A percentile compares a stretch with the other conserved stretches of the same genome.
These are phyloP conservation scores for Orius laevigatus DNA, from an alignment of 1,140 invertebrate genomes.

Conservation along the genomic window DNA sequence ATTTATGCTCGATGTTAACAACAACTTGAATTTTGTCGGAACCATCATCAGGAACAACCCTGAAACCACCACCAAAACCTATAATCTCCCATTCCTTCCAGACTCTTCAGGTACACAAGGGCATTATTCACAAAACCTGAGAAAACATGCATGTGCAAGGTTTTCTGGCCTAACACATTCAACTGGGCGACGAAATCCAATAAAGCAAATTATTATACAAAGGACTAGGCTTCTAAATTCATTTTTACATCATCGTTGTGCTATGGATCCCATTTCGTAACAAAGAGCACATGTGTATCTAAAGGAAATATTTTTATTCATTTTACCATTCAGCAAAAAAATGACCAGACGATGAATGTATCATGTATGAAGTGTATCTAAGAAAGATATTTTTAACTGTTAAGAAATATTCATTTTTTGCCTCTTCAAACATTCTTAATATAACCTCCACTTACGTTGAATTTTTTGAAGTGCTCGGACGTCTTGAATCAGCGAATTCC, in stretches of 20 bases:
- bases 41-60: background rate
- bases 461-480: constrained; percentile 11
- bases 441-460: background rate
- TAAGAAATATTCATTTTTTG: constrained; percentile 3
- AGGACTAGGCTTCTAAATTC: too few species aligned
- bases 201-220: too few species aligned
- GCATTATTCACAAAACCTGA: too few species aligned
- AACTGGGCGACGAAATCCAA: too few species aligned
- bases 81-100: too few species aligned
- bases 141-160: too few species aligned
- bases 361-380: constrained; percentile 6
- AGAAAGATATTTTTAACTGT: background rate
- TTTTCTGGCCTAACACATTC: too few species aligned
- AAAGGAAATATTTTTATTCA: background rate
- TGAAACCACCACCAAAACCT: background rate
- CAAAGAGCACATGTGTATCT: too few species aligned
- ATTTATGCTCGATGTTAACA: background rate
- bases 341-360: constrained; percentile 11
- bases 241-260: too few species aligned
- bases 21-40: background rate
- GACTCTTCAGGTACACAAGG: too few species aligned
- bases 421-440: background rate
- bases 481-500: constrained; percentile 26
- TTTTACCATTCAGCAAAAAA: constrained; percentile 8
- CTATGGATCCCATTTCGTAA: too few species aligned